Evolutionary conservation across 1,140 invertebrate genomes (phyloP).

Genomic region (Lepidotrigona ventralis): DNA sequence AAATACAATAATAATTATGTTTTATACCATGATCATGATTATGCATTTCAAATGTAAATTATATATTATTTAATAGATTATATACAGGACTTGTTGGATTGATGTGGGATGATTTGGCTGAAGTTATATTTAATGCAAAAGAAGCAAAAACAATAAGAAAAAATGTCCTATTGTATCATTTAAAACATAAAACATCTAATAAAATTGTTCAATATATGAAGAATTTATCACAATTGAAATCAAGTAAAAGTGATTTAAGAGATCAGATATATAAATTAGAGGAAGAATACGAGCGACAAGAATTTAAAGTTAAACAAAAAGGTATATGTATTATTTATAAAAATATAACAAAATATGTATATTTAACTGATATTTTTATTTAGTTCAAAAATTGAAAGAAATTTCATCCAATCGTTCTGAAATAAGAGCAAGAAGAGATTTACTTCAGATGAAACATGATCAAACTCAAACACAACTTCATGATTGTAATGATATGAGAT

Average conservation of each 20-base stretch:
- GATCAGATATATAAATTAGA: conserved; percentile 65
- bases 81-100: conserved; percentile 66
- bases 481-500: conserved; percentile 68
- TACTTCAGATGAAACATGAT: conserved; percentile 67
- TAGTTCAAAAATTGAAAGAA: conserved; percentile 63
- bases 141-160: conserved; percentile 69
- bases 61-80: conserved; percentile 62
- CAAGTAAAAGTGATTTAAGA: conserved; percentile 56
- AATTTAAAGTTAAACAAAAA: conserved; percentile 69
- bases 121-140: conserved; percentile 52
- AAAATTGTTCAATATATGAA: conserved; percentile 62
- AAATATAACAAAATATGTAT: neutral
- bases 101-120: conserved; percentile 72
- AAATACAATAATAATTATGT: neutral
- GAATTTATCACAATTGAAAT: conserved; percentile 61
- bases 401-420: conserved; percentile 43
- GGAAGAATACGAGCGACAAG: conserved; percentile 67
- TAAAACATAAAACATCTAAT: conserved; percentile 63
- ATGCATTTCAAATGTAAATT: conserved; percentile 13
- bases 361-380: conserved; percentile 30
- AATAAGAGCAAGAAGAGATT: conserved; percentile 62
- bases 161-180: conserved; percentile 72
- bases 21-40: neutral
- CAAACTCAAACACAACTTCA: conserved; percentile 66
- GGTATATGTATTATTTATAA: conserved; percentile 55